Conservation (phyloP, 2,888 invertebrate species). For the Synergus umbraculus region DNA sequence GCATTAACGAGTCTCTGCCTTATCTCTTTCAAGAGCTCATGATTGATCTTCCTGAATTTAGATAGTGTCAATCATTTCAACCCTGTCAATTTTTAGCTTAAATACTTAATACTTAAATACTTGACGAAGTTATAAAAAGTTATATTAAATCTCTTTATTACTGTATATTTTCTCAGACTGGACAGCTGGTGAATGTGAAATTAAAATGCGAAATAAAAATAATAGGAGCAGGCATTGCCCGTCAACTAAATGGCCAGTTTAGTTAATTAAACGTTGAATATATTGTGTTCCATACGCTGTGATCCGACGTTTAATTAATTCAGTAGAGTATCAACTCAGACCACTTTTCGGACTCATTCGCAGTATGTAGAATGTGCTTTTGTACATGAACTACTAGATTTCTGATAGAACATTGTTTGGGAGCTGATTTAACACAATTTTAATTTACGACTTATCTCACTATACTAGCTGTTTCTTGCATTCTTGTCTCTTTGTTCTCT, state of each 20-base stretch:
- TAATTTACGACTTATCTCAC: too few relatives aligned
- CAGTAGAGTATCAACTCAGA: not conserved
- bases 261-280: slow-evolving; percentile 1
- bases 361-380: not conserved
- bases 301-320: slow-evolving; percentile 6
- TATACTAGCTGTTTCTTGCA: too few relatives aligned
- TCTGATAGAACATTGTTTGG: not conserved
- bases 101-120: not conserved
- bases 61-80: not conserved
- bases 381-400: not conserved
- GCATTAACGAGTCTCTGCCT: slow-evolving; percentile 7
- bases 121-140: too few relatives aligned
- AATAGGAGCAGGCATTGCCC: not conserved
- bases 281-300: not conserved
- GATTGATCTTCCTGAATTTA: not conserved
- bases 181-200: not conserved
- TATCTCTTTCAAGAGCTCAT: not conserved
- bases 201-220: not conserved
- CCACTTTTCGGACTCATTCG: not conserved
- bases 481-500: too few relatives aligned
- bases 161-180: too few relatives aligned
- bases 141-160: too few relatives aligned
- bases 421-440: too few relatives aligned
- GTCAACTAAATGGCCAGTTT: not conserved
- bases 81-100: not conserved